Evolutionary conservation across 2,797 vertebrate species (phyloP), one percentile per base, ranked within the genome.

Genomic region (Hemibagrus guttatus): DNA sequence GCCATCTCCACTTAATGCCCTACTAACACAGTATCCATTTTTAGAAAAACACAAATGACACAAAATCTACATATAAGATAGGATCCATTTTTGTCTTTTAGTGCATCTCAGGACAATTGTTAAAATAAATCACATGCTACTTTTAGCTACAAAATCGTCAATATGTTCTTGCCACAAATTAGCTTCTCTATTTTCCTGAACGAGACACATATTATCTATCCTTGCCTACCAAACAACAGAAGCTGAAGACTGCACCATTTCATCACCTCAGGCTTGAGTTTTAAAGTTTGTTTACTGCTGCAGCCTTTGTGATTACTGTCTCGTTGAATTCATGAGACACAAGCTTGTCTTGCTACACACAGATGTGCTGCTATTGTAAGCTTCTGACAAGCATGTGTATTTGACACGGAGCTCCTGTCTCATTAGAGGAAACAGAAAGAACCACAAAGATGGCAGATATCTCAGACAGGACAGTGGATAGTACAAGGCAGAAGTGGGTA

Each of bases 401-500:
- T 79, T 85, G 78, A 87, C 83, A 89, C 84, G 17, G 64, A 83
- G 78, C 86, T 87, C 49, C 86, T 90, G 90, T 92, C 91, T 91
- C 84, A 83, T 85, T 93, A 91, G 61, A 88, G 71, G 87, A 81
- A 75, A 63, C 21, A 19, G 31, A 72, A 89, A 84, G 90, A 89
- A 83, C 82, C 88, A 89, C 89, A 92, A 89, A 90, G 87, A 92
- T 91, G 91, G 82, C 91, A 85, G 87, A 39, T n/a, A 86, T 78
- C 89, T 88, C 84, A 82, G n/a, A 69, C 75, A 84, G 78, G 86
- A 91, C 23, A 86, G 90, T 92, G 90, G 92, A 92, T 91, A 91
- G 93, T 91, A 92, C 90, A 92, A 93, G 93, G 91, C 91, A 93
- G 86, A 59, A 28, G 35, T 54, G 82, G 80, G 83, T 84, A 74